Base-by-base conservation (phyloP, 2,113 vertebrate species). In the Erythrocercus mccallii region DNA sequence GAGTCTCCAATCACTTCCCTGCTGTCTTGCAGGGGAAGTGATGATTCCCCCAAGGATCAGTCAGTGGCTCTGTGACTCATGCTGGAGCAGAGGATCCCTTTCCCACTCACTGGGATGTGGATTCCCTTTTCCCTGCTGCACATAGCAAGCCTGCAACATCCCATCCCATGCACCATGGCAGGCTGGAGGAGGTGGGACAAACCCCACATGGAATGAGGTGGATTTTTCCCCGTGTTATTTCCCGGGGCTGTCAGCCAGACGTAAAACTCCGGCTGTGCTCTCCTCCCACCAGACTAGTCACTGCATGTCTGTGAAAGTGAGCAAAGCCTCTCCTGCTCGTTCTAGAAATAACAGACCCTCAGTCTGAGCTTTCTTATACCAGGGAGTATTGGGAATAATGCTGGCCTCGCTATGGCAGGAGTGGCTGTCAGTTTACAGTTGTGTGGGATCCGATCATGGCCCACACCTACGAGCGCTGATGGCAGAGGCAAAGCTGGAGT, bases 231-330 rank as follows among this genome's bases (percentile, higher is more conserved):
- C 2, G 0, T 71, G 25, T 80, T 89, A 9, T 58, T 86, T 94
- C 82, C 72, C n/a, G 1, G 64, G 56, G 60, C 85, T 96, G 81
- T 88, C 82, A 94, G 68, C 82, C 88, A 94, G 91, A 38, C 68
- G 0, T 62, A 64, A 78, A 76, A 81, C 68, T 58, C 45, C 0
- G 24, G 38, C 81, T 86, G 65, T 48, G 65, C 70, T 91, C 40
- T 86, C 76, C 92, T 96, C 92, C 94, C 86, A 94, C 80, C 60
- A 81, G 47, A 37, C 45, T 80, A 44, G 50, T 79, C 73, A 48
- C 53, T 15, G 21, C n/a, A 8, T 30, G 17, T 60, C 78, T 87
- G 71, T 15, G 8, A 20, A 84, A 91, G 74, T 74, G 73, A 77
- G 54, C 58, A 85, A 72, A 85, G 70, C 40, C 19, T 69, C 45